Evolutionary conservation across 2,888 invertebrate species (phyloP).

Genomic region (Pachliopta kotzebuea): DNA sequence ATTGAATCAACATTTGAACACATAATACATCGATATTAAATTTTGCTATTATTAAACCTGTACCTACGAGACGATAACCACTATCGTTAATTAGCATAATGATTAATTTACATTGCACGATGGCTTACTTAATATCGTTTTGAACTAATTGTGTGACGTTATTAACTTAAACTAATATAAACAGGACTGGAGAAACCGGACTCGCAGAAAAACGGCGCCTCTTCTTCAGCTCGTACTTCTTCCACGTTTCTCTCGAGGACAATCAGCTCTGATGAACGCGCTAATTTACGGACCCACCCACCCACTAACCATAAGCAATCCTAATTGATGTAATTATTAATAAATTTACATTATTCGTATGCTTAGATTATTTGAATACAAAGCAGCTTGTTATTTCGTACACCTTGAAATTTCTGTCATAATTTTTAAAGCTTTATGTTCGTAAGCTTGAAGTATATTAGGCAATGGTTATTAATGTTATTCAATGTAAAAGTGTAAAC

Average conservation of each 20-base stretch:
- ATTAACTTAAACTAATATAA: slow-evolving; percentile 60
- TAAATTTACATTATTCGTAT: neutral
- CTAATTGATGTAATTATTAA: slow-evolving; percentile 27
- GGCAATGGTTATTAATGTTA: too few relatives aligned
- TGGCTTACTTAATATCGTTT: slow-evolving; percentile 23
- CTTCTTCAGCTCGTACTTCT: slow-evolving; percentile 64
- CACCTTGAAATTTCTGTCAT: neutral
- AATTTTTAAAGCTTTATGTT: neutral
- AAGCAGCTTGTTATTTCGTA: neutral
- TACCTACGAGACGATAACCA: slow-evolving; percentile 1
- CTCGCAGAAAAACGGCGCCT: slow-evolving; percentile 61
- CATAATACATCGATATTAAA: neutral
- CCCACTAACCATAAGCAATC: slow-evolving; percentile 54
- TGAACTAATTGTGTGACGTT: slow-evolving; percentile 27
- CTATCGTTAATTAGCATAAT: slow-evolving; percentile 18
- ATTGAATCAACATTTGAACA: too few relatives aligned
- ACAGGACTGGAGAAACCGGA: slow-evolving; percentile 71
- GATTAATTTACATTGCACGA: slow-evolving; percentile 27
- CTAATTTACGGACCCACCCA: slow-evolving; percentile 52
- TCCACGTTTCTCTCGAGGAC: slow-evolving; percentile 71
- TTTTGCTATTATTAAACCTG: slow-evolving; percentile 3
- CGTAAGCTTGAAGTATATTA: too few relatives aligned
- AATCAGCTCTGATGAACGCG: slow-evolving; percentile 66
- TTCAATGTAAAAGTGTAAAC: too few relatives aligned
- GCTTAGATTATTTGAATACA: neutral